Base-by-base conservation (phyloP, 1,140 invertebrate genomes). In the Pygmarrhopalites habei region DNA sequence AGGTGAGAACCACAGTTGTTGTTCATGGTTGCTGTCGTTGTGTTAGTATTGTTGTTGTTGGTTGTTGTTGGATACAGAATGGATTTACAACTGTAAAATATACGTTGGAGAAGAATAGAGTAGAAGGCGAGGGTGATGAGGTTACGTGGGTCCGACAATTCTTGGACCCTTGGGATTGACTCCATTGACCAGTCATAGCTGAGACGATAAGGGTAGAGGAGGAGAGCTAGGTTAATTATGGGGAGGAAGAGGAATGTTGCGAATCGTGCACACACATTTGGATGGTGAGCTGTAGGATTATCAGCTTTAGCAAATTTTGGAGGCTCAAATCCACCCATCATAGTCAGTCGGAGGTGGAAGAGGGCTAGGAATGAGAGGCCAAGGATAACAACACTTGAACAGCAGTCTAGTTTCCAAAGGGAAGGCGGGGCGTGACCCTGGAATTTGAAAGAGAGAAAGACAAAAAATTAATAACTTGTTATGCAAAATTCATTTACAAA, bases 161-260 rank as follows among this genome's bases (percentile, higher is more conserved):
- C 81, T 1, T 81, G 83, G 62, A 96, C 82, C 57, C 88, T 79
- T 1, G 91, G 89, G 67, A 96, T 85, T 0, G 92, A 85, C 68
- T 92, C 91, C 92, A 95, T 95, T 2, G 90, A 92, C 92, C 92
- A 96, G 74, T 96, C 92, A 75, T 94, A 95, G 74, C 90, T 92
- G 29, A 96, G 77, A 49, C 83, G 83, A 66, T 82, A 82, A 10
- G 92, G 92, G 71, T 83, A 90, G 1, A 94, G 73, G 28, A 96
- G 76, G 68, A 96, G 82, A 72, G 83, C 81, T 64, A 90, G 84
- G 75, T 94, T 95, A 68, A 92, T 87, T 4, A 86, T 85, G 1
- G 92, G 92, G 51, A 96, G 81, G 74, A 92, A 94, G 61, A 85
- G 77, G 75, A 95, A 95, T 10, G 92, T 96, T 56, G 92, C 80